Base-by-base conservation (phyloP, 2,888 invertebrate species). In the Rutpela maculata region DNA sequence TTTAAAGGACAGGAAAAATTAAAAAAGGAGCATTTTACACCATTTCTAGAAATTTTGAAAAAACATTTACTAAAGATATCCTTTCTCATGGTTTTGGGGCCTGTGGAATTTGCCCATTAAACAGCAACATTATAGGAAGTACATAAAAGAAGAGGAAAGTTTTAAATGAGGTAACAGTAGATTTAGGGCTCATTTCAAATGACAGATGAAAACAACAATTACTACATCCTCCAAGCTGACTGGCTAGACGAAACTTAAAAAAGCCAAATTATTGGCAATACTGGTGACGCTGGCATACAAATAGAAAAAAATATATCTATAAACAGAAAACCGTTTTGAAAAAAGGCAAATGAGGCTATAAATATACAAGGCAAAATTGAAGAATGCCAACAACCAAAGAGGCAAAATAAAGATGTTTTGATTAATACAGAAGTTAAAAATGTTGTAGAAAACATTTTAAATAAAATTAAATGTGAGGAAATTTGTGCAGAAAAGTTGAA, bases 31-130 rank as follows among this genome's bases (percentile, higher is more conserved):
- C 56, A 76, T 57, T 78, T 78, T 78, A 76, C 78, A 18, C 78
- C 78, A 38, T 38, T 81, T 9, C 72, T 82, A 70, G 74, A 69
- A 55, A 77, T 74, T 62, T 65, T 82, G 66, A 71, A 63, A 66
- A 60, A 66, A 26, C 19, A 56, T 70, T 76, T 60, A 77, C 75
- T 50, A 75, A 76, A 55, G 74, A 80, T 62, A 80, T 72, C 18
- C 43, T 82, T 69, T 38, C 57, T 62, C 79, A 81, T 75, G 79
- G 79, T 26, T 81, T 80, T 73, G 73, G 75, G 56, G 75, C 77
- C 35, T 79, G 80, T 57, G 79, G 77, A 63, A 67, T 82, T 26
- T 79, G 38, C 43, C 81, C 80, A n/a, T 82, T 80, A 67, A 78
- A 80, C 65, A 72, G 77, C 10, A 69, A 78, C 74, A 81, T 68